Base-by-base conservation (phyloP, 2,797 vertebrate genomes). In the Hyperoplus immaculatus region DNA sequence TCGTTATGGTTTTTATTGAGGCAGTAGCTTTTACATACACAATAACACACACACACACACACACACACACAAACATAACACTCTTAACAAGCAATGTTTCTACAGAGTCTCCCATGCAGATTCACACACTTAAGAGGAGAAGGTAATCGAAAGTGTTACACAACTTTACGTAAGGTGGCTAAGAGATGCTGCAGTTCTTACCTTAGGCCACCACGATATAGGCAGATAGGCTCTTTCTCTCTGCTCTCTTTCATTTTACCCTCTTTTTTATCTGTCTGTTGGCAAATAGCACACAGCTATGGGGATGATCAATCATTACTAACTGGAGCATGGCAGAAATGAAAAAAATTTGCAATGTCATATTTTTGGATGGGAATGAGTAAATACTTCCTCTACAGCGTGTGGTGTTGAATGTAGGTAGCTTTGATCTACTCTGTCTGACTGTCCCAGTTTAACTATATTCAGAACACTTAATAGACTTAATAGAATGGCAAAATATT, bases 1-100 rank as follows among this genome's bases (percentile, higher is more conserved):
- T 87, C 39, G 64, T 93, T 88, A 88, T 38, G 69, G 50, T 70
- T 88, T 92, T 88, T 89, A 89, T 81, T 74, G 72, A 82, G 75
- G 79, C 80, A 36, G 85, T 62, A 78, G 74, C 81, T 80, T 90
- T 88, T 83, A 61, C 80, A 29, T 85, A 43, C 64, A 86, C 81
- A 83, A 81, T 58, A 69, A 53, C 84, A 80, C 80, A 81, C 62
- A 77, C 59, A 54, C 75, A 29, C 29, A 46, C 9, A 5, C 12
- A 11, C 49, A 9, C 51, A 68, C 56, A 46, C 43, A 73, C 7
- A 63, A 55, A 77, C 51, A 38, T 65, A 21, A 68, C 57, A 69
- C 73, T 68, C 8, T 57, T 41, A 55, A 60, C 69, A 56, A 41
- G 15, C 21, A 39, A 49, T 18, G 0, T 51, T 59, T 64, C 72